Base-by-base conservation (phyloP, 2,888 invertebrate genomes). In the Dendrolimus houi region DNA sequence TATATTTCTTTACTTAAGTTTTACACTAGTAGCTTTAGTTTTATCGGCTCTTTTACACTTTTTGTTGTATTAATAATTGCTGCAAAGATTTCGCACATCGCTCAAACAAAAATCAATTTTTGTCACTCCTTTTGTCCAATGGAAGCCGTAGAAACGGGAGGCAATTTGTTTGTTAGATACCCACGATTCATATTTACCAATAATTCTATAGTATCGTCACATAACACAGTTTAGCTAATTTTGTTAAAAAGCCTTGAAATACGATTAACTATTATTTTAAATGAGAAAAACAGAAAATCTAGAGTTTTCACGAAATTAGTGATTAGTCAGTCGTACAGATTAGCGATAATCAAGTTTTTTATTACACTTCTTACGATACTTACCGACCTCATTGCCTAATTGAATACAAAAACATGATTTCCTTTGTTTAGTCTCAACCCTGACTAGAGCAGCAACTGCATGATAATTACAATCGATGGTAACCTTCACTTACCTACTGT, bases 351-450 rank as follows among this genome's bases (percentile, higher is more conserved):
- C 66, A 62, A 59, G 67, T 85, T 85, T 84, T 29, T 87, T 86
- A 72, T 76, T 59, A 66, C 57, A 71, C 66, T 86, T 87, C 75
- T 86, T 87, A 76, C 74, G 62, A 67, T 71, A 68, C 64, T 69
- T 73, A 69, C 62, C 73, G 81, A 83, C 85, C 83, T 86, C 77
- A 78, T 81, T 82, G 74, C 70, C 65, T 68, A 73, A 66, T 67
- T 70, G 72, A 75, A 74, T 74, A 72, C 77, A 82, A 76, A 79
- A 76, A 77, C 69, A 60, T 66, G 68, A 77, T 81, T 83, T 83
- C 79, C 77, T 81, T 74, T 70, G 72, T 68, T 70, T 63, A 64
- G 65, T 68, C 60, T 58, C 58, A 57, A 59, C 47, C 47, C 47
- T 47, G 67, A 63, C 60, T 71, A 65, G 68, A 71, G 71, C 64